phyloP scores from a whole-genome alignment of 2,797 vertebrate species.

The Anniella stebbinsi region DNA sequence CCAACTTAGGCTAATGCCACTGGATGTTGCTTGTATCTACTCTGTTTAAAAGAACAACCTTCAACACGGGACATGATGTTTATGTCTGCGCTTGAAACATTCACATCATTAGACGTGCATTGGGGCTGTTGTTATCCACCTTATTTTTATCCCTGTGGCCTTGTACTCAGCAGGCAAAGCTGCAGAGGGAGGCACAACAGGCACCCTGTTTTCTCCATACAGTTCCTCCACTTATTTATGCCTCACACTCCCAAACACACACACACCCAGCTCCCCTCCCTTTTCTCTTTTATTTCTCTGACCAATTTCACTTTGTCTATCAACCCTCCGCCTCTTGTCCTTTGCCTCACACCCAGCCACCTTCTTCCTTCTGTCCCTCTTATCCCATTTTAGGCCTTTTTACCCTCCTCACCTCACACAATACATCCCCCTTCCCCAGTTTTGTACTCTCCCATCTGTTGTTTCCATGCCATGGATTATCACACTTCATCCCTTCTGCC shows the following conservation, averaged over 20 bases:
- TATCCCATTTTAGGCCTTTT: not conserved
- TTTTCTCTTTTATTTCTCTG: not conserved
- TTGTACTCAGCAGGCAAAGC: not conserved
- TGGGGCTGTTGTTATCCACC: not conserved
- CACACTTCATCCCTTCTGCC: not conserved
- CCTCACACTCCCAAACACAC: not conserved
- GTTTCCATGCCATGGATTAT: not conserved
- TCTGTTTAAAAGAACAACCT: not conserved
- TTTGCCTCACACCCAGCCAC: not conserved
- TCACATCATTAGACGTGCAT: not conserved
- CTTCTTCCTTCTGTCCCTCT: not conserved
- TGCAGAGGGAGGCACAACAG: not conserved
- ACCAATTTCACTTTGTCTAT: not conserved
- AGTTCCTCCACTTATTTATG: not conserved
- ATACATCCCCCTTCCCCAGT: not conserved
- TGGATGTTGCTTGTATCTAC: not conserved
- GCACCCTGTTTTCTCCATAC: not conserved
- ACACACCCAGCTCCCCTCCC: not conserved
- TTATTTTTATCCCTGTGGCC: not conserved
- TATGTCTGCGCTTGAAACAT: not conserved
- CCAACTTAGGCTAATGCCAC: conserved; percentile 34
- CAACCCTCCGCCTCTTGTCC: not conserved
- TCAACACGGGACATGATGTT: not conserved
- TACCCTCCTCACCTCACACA: not conserved
- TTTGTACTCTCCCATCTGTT: not conserved